Percentiles rank a stretch among this genome's conserved stretches.
Conservation (phyloP, 2,888 invertebrate genomes). For the Amblyteles armatorius region DNA sequence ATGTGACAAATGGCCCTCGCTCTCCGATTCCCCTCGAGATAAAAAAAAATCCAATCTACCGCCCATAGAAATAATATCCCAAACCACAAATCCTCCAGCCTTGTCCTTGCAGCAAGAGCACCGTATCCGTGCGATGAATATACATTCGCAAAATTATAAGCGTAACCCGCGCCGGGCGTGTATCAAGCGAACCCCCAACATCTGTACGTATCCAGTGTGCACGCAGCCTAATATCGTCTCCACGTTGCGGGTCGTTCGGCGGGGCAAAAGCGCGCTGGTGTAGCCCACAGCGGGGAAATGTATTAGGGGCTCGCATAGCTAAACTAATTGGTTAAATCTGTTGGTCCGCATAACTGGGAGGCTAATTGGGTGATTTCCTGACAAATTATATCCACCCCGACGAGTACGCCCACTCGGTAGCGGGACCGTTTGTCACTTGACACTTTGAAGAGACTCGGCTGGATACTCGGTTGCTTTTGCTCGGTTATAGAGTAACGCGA, state of each 20-base stretch:
- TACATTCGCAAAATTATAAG: neutral
- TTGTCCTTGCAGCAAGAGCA: neutral
- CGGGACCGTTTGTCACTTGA: slow-evolving; percentile 84
- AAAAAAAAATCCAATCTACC: neutral
- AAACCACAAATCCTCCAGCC: neutral
- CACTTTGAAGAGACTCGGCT: slow-evolving; percentile 78
- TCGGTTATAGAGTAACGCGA: slow-evolving; percentile 1
- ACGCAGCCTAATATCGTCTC: slow-evolving; percentile 69
- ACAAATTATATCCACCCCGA: slow-evolving; percentile 84
- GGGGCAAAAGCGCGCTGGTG: slow-evolving; percentile 63
- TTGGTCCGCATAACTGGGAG: slow-evolving; percentile 84
- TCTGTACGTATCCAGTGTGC: slow-evolving; percentile 45
- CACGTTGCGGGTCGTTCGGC: slow-evolving; percentile 67
- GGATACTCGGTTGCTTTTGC: neutral
- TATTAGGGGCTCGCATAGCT: slow-evolving; percentile 84
- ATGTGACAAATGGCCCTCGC: too few relatives aligned
- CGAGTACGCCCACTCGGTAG: slow-evolving; percentile 82
- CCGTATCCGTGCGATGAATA: neutral
- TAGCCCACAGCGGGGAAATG: slow-evolving; percentile 80
- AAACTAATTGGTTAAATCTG: slow-evolving; percentile 85
- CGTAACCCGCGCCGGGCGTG: neutral
- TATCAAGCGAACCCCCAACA: neutral
- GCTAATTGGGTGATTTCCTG: slow-evolving; percentile 85
- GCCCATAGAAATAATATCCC: neutral
- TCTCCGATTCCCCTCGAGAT: too few relatives aligned